Conservation (phyloP, 2,113 vertebrate species). For the Cygnus atratus region DNA sequence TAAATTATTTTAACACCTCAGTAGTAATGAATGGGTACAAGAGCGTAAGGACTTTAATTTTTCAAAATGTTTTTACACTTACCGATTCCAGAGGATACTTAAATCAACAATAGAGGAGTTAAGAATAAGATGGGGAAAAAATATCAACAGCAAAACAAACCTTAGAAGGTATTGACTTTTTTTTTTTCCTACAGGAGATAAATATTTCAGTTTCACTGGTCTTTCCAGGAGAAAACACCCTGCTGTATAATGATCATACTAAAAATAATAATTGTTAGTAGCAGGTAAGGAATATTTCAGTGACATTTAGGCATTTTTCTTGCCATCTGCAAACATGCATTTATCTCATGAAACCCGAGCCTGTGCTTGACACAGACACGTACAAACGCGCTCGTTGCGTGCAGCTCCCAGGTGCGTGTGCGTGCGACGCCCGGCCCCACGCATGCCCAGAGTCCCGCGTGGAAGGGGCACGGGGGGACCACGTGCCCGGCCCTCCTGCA, state of each 20-base stretch:
- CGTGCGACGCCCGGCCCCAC: no score
- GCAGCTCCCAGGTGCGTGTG: no score
- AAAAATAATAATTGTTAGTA: not conserved
- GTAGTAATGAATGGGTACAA: conserved; percentile 74
- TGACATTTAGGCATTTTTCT: not conserved
- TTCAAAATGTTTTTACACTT: conserved; percentile 74
- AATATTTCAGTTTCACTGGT: not conserved
- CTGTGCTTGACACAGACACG: accelerated
- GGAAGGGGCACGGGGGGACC: no score
- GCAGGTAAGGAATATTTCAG: not conserved
- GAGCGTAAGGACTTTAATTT: conserved; percentile 74
- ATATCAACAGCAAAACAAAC: not conserved
- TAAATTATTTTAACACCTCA: conserved; percentile 81
- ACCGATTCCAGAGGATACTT: conserved; percentile 60
- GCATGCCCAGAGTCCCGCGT: no score
- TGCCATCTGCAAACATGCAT: not conserved
- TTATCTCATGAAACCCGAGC: not conserved
- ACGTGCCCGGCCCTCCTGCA: not conserved
- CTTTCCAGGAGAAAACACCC: not conserved
- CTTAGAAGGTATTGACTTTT: not conserved
- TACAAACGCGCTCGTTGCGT: no score
- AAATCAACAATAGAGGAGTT: conserved; percentile 54
- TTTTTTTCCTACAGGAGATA: not conserved
- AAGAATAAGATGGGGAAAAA: not conserved
- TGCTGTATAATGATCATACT: not conserved